A percentile compares a stretch with the other conserved stretches of the same genome.
These are phyloP conservation scores for Dioctria rufipes DNA, from an alignment of 2,888 invertebrate species.

Conservation along the genomic window DNA sequence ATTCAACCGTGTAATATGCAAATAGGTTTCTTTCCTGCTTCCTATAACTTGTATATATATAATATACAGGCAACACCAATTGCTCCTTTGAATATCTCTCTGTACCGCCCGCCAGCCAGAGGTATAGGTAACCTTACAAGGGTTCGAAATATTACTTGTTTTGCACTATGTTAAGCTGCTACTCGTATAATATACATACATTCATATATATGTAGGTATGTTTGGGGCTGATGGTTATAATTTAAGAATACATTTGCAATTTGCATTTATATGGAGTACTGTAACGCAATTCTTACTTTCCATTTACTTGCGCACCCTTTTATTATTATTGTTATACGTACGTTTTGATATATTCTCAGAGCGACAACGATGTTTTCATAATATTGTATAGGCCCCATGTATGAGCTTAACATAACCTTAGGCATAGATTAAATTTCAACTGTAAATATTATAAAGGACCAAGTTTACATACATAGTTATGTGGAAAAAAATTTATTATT, in stretches of 20 bases:
- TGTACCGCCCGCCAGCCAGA: not conserved
- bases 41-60: not conserved
- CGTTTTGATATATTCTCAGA: not conserved
- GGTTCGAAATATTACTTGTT: slow-evolving; percentile 26
- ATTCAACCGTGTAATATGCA: slow-evolving; percentile 46
- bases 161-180: slow-evolving; percentile 5
- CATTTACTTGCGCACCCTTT: slow-evolving; percentile 7
- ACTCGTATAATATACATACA: too few relatives aligned
- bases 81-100: slow-evolving; percentile 17
- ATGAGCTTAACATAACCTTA: not conserved
- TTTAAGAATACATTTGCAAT: slow-evolving; percentile 37
- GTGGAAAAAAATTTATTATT: too few relatives aligned
- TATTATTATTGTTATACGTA: not conserved
- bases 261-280: slow-evolving; percentile 45
- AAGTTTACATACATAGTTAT: too few relatives aligned
- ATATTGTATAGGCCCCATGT: too few relatives aligned
- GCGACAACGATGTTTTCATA: slow-evolving; percentile 1
- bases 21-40: slow-evolving; percentile 22
- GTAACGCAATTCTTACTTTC: slow-evolving; percentile 28
- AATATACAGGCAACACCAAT: not conserved
- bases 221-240: slow-evolving; percentile 20
- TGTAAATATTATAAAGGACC: not conserved
- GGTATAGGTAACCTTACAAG: slow-evolving; percentile 21
- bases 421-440: not conserved
- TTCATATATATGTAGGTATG: not conserved